Base-by-base conservation (phyloP, 2,113 vertebrate genomes). In the Leptodactylus fuscus region DNA sequence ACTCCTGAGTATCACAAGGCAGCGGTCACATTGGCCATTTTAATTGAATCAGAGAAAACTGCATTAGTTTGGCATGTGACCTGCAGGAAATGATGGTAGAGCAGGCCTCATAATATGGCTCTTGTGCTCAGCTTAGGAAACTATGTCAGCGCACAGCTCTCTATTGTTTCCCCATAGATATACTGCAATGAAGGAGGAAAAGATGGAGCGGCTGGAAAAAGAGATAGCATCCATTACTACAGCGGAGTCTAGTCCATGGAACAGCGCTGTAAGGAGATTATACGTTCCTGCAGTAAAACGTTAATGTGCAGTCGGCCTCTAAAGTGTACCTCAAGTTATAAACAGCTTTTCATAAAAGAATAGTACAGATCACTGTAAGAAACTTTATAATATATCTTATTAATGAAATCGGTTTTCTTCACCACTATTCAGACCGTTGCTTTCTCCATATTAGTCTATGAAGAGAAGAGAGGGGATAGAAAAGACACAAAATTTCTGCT, bases 1-100 rank as follows among this genome's bases (percentile, higher is more conserved):
- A 13, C 85, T 51, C 69, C 79, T 81, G 83, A 85, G 74, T 32
- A 13, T 85, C 83, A 85, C 76, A 85, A 85, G 83, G 24, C 82
- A 49, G 5, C 20, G 29, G 48, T 80, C 83, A 85, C 65, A 38
- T 71, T 85, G 32, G 15, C 76, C n/a, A 36, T 34, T 44, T 24
- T 80, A 80, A 85, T 71, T 80, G 1, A 85, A 49, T 80, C 29
- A 20, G 62, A 71, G 20, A 32, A 70, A 80, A 80, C 34, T 44
- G 65, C 75, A 80, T 85, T 80, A 80, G 16, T 32, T 32, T 58
- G 71, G 65, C 83, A 85, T 85, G 83, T 85, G 83, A 85, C 62
- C 48, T 46, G n/a, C 75, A 85, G 75, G 46, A 85, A 80, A 80
- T 58, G 48, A 83, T 29, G 49, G 5, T n/a, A 46, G 22, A 5